Evolutionary conservation across 2,113 vertebrate genomes (phyloP).

Genomic region (Phylloscopus trochilus): DNA sequence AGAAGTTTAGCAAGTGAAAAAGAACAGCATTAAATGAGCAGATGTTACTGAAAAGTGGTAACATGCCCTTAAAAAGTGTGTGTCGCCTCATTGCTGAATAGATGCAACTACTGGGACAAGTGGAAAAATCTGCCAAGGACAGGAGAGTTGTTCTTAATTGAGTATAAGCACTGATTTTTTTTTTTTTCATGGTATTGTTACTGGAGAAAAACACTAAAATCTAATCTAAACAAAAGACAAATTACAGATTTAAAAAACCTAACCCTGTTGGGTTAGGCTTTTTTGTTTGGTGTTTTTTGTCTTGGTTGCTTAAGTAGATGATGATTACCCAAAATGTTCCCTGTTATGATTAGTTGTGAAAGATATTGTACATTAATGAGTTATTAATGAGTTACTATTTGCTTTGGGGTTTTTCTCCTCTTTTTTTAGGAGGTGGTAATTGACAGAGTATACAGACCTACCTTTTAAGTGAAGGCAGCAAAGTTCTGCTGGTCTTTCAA

Average conservation of each 20-base stretch:
- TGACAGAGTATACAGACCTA: background rate
- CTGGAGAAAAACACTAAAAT: background rate
- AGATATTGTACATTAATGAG: background rate
- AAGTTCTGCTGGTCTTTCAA: background rate
- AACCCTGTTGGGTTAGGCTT: background rate
- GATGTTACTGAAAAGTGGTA: background rate
- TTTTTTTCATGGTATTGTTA: background rate
- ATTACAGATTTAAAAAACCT: background rate
- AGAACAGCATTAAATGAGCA: background rate
- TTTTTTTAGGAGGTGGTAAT: background rate
- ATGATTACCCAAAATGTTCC: background rate
- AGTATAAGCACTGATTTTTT: background rate
- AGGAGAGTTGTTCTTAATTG: background rate
- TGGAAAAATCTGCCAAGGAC: background rate
- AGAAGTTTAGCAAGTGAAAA: background rate
- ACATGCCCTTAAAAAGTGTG: background rate
- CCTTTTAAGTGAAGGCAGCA: background rate
- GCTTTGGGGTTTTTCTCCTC: accelerated
- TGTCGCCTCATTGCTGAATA: background rate
- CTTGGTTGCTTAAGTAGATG: background rate
- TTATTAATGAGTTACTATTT: background rate
- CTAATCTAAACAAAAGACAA: background rate
- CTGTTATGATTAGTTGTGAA: background rate
- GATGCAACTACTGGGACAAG: background rate
- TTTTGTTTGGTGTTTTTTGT: background rate